Evolutionary conservation across 2,113 vertebrate species (phyloP), one percentile per base, ranked within the genome.

Genomic region (Pimephales promelas): DNA sequence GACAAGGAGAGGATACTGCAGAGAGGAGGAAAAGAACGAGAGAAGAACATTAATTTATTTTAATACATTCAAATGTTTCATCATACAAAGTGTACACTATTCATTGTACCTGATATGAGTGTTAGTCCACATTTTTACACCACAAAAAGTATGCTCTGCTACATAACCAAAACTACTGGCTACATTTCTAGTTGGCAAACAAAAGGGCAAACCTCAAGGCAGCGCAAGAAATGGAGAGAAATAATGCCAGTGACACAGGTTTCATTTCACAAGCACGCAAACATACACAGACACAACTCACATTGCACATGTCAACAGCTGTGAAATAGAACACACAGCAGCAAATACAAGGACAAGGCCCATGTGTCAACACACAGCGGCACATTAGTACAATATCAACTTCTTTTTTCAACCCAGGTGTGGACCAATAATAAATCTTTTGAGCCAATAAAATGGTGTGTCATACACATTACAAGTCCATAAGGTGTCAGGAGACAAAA

Each of bases 311-410:
- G 64, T 70, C 64, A 71, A 81, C 79, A 81, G 64, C 64, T 68
- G 11, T 71, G 79, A 70, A 81, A 70, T 18, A 70, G 18, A 57
- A 57, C 74, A 81, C 62, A 36, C 28, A 24, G 62, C 3, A 71
- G 62, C 47, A 81, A 81, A 70, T 56, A 81, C 64, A 81, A 81
- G 79, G 64, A 70, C 64, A 56, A 54, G 64, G 18, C 61, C 43
- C 61, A 66, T 66, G 78, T 80, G 78, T 80, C 78, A 16, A 80
- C 78, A 66, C 22, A 31, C 45, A 70, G 31, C 20, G 31, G 64
- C 47, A 70, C 45, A 40, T 81, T 71, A 81, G 47, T 70, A 40
- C 79, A 81, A 24, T 70, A 81, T 80, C 78, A 68, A 26, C 61
- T 68, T 68, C 49, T 6, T 26, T 70, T 81, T 56, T 70, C 14